Conservation (phyloP, 2,113 vertebrate genomes). For the Holacanthus passer region DNA sequence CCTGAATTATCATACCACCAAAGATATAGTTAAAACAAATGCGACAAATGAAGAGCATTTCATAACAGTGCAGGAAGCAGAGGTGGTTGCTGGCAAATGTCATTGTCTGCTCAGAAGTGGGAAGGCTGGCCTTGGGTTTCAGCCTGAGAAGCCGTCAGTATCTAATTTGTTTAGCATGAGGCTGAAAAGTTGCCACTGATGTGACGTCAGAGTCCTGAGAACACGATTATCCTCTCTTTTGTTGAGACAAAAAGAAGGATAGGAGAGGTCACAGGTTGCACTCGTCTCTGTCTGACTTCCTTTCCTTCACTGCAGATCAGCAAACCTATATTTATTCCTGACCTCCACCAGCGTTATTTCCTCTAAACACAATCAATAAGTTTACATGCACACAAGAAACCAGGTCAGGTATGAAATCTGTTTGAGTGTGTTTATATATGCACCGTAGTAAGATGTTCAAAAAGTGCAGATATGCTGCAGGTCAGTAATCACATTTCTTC, state of each 20-base stretch:
- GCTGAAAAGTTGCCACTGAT: constrained; percentile 1
- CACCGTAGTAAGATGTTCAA: not conserved
- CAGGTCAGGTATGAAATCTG: too few species aligned
- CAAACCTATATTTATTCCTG: too few species aligned
- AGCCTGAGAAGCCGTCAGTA: not conserved
- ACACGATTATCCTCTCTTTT: not conserved
- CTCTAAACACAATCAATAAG: too few species aligned
- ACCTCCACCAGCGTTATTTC: too few species aligned
- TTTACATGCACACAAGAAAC: too few species aligned
- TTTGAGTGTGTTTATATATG: not conserved
- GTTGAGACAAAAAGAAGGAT: not conserved
- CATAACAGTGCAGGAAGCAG: not conserved
- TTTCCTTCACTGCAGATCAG: too few species aligned
- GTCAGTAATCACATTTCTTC: not conserved
- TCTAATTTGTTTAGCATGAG: not conserved
- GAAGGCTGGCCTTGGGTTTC: not conserved
- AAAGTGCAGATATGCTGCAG: not conserved
- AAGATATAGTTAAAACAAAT: not conserved
- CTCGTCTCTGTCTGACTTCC: not conserved
- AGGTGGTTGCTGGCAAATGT: not conserved
- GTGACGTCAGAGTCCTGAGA: constrained; percentile 2
- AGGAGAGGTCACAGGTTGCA: not conserved
- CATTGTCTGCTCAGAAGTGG: not conserved
- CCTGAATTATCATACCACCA: not conserved
- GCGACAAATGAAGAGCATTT: not conserved